Conservation (phyloP, 23 tunicate genomes). For the Aplidium turbinatum region DNA sequence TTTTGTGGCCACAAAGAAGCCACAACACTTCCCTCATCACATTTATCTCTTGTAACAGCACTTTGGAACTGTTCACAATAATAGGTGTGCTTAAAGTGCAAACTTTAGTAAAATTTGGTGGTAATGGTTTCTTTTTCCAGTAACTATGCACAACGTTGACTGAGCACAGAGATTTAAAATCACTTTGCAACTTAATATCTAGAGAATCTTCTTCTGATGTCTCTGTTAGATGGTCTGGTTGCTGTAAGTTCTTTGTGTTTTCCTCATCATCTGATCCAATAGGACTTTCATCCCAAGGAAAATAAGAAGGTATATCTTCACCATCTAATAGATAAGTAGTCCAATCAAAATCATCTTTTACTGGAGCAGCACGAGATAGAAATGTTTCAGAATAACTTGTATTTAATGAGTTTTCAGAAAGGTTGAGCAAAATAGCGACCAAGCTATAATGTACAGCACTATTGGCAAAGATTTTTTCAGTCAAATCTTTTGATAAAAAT, state of each 20-base stretch:
- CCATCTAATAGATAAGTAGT: conserved; percentile 68
- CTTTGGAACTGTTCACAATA: neutral
- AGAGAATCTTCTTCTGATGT: no score
- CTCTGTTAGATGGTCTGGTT: no score
- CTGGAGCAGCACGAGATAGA: neutral
- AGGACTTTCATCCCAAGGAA: conserved; percentile 66
- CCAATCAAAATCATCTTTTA: conserved; percentile 63
- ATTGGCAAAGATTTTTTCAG: conserved; percentile 20
- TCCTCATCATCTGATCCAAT: conserved; percentile 46
- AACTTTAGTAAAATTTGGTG: neutral
- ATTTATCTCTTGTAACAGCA: conserved; percentile 31
- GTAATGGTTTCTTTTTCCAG: neutral
- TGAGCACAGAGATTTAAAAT: neutral
- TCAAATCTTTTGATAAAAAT: conserved; percentile 36
- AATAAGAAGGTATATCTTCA: conserved; percentile 63
- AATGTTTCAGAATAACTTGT: conserved; percentile 17
- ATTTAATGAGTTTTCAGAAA: conserved; percentile 55
- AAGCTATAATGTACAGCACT: conserved; percentile 66
- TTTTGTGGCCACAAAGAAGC: conserved; percentile 52
- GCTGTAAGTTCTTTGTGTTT: no score
- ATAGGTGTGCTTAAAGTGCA: conserved; percentile 4
- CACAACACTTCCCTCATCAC: conserved; percentile 74
- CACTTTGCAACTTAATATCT: no score
- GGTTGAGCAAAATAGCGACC: conserved; percentile 39
- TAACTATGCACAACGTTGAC: conserved; percentile 3